These are phyloP conservation scores for Verasper variegatus DNA, from an alignment of 2,113 vertebrate genomes.

Conservation along the genomic window DNA sequence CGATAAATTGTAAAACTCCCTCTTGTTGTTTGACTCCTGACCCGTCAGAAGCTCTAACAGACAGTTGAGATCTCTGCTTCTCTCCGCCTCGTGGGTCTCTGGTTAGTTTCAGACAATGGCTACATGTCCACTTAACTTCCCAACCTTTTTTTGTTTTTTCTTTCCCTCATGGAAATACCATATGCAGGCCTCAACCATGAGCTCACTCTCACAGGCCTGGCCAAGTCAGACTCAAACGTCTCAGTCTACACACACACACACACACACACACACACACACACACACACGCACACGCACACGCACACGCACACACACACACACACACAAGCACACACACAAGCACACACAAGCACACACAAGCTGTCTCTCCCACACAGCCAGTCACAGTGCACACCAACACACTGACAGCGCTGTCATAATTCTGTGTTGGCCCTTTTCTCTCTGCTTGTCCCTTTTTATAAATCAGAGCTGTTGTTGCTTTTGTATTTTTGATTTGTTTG, in stretches of 20 bases:
- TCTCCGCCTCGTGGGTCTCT: constrained; percentile 72
- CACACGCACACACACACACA: constrained; percentile 50
- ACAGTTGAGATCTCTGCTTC: constrained; percentile 44
- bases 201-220: constrained; percentile 82
- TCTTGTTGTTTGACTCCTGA: constrained; percentile 28
- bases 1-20: neutral
- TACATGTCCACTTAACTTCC: constrained; percentile 74
- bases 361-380: constrained; percentile 69
- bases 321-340: no score
- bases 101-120: constrained; percentile 85
- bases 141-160: constrained; percentile 76
- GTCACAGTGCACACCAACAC: constrained; percentile 60
- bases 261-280: constrained; percentile 51
- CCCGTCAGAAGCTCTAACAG: constrained; percentile 60
- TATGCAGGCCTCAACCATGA: constrained; percentile 82
- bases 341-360: constrained; percentile 49
- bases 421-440: constrained; percentile 45
- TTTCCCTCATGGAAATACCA: constrained; percentile 85
- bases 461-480: neutral
- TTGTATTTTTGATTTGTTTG: neutral
- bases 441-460: constrained; percentile 40
- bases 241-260: constrained; percentile 59
- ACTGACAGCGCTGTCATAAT: constrained; percentile 64
- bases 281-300: no score
- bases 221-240: constrained; percentile 82